These are phyloP conservation scores for Zoanthus gigantus DNA, from an alignment of 92 coral and sea anemone species.

Conservation along the genomic window DNA sequence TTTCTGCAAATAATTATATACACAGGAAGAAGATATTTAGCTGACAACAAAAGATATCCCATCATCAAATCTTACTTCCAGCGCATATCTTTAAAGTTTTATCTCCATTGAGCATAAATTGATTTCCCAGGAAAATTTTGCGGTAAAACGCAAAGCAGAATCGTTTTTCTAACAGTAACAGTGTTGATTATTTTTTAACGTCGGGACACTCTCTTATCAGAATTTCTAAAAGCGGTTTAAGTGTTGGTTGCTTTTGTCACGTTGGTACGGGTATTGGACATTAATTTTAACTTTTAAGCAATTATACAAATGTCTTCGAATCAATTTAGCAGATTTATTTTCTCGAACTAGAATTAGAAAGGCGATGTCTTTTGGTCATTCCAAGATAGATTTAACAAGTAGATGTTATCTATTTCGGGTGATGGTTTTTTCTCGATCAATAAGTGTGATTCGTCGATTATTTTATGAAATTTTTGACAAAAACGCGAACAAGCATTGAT, in stretches of 20 bases:
- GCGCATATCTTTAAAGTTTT: conserved; percentile 35
- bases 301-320: conserved; percentile 18
- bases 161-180: conserved; percentile 12
- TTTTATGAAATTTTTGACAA: conserved; percentile 19
- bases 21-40: conserved; percentile 40
- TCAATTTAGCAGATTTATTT: conserved; percentile 12
- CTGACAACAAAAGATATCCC: conserved; percentile 31
- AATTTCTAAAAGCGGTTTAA: background rate
- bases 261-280: background rate
- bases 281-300: conserved; percentile 23
- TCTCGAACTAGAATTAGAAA: background rate
- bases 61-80: conserved; percentile 7
- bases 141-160: conserved; percentile 18
- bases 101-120: conserved; percentile 28
- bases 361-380: background rate
- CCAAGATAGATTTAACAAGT: background rate
- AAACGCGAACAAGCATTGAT: conserved; percentile 4
- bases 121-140: conserved; percentile 6
- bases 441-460: conserved; percentile 17
- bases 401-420: conserved; percentile 23
- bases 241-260: background rate
- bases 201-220: conserved; percentile 5
- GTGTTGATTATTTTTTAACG: conserved; percentile 4
- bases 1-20: conserved; percentile 28
- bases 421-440: conserved; percentile 15